Base-by-base conservation (phyloP, 2,888 invertebrate genomes). In the Melipona beecheii region DNA sequence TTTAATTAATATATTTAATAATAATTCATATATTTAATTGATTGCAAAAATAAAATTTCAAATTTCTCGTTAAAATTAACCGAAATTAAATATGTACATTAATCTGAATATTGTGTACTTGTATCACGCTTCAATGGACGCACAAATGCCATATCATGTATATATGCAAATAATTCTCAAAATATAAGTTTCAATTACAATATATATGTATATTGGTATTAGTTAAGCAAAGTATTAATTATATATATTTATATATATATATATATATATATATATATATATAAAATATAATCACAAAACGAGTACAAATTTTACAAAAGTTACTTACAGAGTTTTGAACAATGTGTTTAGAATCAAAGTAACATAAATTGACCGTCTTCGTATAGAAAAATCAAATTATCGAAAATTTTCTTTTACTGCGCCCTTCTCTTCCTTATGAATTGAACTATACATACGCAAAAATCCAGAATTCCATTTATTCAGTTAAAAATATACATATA, bases 361-460 rank as follows among this genome's bases (percentile, higher is more conserved):
- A 54, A 70, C 21, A 50, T 9, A 65, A 69, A 27, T 50, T 81
- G 27, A 21, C 56, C 31, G 58, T 49, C 70, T 24, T 70, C 43
- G 6, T n/a, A 80, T 31, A 21, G 66, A 70, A 31, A 68, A 21
- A 72, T 72, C 24, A 19, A 70, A 66, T 21, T 36, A 60, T 54
- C n/a, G 15, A 43, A 70, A 58, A 50, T 19, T n/a, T 43, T 27
- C 15, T 19, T 54, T 64, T 11, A 31, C n/a, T 58, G 17, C 27
- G 24, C 19, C 19, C 17, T 17, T 13, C 36, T 36, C 4, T 21
- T 31, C 3, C 13, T 43, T 49, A 2, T 15, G 4, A 24, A 19
- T 15, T 36, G 11, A 60, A 21, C 21, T 19, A 43, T 52, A 3
- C 50, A 36, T 36, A 31, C 17, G n/a, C n/a, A 11, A 36, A 66